Evolutionary conservation across 2,888 invertebrate genomes (phyloP), one percentile per base, ranked within the genome.

Genomic region (Drosophila mulleri): DNA sequence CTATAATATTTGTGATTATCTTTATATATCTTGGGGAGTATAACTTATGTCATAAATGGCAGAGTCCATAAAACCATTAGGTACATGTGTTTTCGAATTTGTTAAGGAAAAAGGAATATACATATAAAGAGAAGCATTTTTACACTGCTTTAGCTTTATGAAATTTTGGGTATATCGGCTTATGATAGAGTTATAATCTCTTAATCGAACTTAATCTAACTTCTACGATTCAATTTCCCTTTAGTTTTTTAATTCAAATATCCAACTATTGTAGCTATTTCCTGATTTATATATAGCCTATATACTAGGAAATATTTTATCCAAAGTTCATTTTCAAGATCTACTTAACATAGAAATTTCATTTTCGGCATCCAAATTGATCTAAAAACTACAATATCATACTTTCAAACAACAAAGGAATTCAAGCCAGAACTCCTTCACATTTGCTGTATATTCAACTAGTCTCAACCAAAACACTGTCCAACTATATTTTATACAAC

Each of bases 261-360:
- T 2, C n/a, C 8, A 41, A 8, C 14, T 23, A 29, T 8, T 29
- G 29, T 29, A 14, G 14, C 7, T 14, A 45, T 7, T 9, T 45
- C 1, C 3, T 14, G 16, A 23, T 2, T 14, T 16, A 23, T 2
- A 4, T 3, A 16, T 9, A 16, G 3, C 8, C 14, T 16, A 23
- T 16, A 16, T 45, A 16, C 16, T 16, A 23, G 14, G 23, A 45
- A 14, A 12, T 50, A 29, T 16, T 1, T n/a, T 5, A 37, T 26
- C n/a, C 12, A 0, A 54, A 18, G 41, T 16, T 4, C 2, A 20
- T 20, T 57, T 20, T 11, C 20, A 32, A 35, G 14, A 58, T 50
- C 59, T 50, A 50, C 18, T 7, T 29, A 39, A 18, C 41, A 56
- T 18, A 42, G 41, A 56, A 41, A 35, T 53, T 35, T 9, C 1